Percentiles rank a stretch among this genome's conserved stretches.
Evolutionary conservation across 2,113 vertebrate genomes (phyloP).

Genomic region (Pantherophis guttatus): DNA sequence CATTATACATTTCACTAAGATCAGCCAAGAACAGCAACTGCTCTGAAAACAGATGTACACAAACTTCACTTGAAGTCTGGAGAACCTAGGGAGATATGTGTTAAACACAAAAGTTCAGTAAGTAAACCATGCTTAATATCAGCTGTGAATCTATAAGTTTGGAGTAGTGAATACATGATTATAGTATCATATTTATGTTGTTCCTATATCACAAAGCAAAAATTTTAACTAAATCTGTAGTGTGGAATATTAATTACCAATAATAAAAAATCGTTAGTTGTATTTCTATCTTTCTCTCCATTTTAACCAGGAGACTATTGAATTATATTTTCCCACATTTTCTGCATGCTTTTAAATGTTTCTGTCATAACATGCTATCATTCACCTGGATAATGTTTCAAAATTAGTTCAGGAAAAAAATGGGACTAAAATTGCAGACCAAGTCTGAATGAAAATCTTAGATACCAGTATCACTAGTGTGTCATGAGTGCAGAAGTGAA

Average conservation of each 20-base stretch:
- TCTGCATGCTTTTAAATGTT: not conserved
- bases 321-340: not conserved
- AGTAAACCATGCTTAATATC: not conserved
- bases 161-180: not conserved
- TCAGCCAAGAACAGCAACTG: not conserved
- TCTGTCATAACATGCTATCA: not conserved
- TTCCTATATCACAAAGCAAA: not conserved
- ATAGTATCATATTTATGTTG: not conserved
- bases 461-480: conserved; percentile 9
- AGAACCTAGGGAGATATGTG: not conserved
- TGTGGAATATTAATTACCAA: not conserved
- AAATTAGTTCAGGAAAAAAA: conserved; percentile 7
- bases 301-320: not conserved
- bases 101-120: not conserved
- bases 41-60: not conserved
- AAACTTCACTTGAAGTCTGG: not conserved
- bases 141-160: not conserved
- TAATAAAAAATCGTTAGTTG: not conserved
- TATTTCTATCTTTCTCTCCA: not conserved
- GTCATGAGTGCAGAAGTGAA: not conserved
- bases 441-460: not conserved
- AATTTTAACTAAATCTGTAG: not conserved
- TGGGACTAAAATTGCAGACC: not conserved
- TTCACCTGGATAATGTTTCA: not conserved
- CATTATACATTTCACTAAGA: not conserved